phyloP scores from a whole-genome alignment of 2,113 vertebrate genomes.

The Saguinus imperator region DNA sequence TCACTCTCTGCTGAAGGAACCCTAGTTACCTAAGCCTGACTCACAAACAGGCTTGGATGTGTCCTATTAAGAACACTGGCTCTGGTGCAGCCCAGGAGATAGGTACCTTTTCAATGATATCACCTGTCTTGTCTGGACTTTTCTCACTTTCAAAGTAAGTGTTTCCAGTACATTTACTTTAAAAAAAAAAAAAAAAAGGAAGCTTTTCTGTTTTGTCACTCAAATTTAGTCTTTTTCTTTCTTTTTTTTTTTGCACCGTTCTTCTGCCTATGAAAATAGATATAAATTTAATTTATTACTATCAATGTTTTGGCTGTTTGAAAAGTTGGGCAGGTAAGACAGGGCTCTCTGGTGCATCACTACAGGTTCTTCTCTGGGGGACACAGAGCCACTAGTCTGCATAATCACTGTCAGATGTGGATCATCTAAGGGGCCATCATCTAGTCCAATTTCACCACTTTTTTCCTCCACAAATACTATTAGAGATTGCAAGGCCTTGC shows the following conservation, averaged over 20 bases:
- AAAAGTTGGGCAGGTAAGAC: not conserved
- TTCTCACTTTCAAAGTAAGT: not conserved
- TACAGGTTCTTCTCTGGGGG: not conserved
- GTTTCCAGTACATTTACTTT: not conserved
- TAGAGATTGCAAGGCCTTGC: not conserved
- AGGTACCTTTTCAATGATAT: not conserved
- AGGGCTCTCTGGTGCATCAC: not conserved
- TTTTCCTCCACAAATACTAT: not conserved
- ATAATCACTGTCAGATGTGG: not conserved
- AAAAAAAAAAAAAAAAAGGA: not conserved
- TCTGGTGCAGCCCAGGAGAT: not conserved
- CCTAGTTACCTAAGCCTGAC: not conserved
- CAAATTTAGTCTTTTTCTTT: not conserved
- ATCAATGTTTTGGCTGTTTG: not conserved
- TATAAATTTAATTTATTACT: not conserved
- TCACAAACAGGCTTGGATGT: not conserved
- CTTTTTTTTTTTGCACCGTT: not conserved
- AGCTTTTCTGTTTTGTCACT: not conserved
- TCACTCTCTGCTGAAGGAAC: not conserved
- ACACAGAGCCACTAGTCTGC: not conserved
- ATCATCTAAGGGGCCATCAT: not conserved
- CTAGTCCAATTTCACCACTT: not conserved
- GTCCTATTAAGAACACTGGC: not conserved
- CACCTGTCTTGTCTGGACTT: not conserved
- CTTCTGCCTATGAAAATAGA: conserved; percentile 2